These are phyloP conservation scores for Bucco capensis DNA, from an alignment of 2,113 vertebrate genomes.

Conservation along the genomic window DNA sequence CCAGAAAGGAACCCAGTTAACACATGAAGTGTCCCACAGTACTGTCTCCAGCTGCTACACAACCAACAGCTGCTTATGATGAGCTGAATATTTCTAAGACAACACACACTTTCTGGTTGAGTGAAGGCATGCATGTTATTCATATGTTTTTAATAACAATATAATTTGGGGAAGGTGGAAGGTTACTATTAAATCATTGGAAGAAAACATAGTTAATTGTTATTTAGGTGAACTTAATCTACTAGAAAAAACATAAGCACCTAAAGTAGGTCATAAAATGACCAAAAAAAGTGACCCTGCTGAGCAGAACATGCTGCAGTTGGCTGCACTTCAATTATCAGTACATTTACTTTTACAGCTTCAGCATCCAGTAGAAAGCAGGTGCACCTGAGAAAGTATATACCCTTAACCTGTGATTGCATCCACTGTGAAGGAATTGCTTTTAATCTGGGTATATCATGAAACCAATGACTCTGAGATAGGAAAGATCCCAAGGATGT, in stretches of 20 bases:
- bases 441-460: background rate
- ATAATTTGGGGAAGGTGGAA: background rate
- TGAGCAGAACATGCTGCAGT: background rate
- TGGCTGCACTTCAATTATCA: background rate
- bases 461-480: background rate
- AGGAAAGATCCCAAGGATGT: background rate
- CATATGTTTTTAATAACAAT: background rate
- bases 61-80: background rate
- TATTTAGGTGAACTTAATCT: background rate
- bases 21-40: background rate
- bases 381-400: background rate
- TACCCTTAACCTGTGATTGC: background rate
- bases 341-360: background rate
- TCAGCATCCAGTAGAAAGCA: background rate
- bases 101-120: conserved; percentile 2
- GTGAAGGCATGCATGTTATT: background rate
- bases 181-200: background rate
- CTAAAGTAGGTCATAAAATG: background rate
- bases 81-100: background rate
- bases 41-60: background rate
- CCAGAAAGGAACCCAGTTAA: background rate
- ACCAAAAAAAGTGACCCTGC: background rate
- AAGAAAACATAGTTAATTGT: background rate
- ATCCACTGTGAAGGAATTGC: background rate
- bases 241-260: background rate